Conservation (phyloP, 2,888 invertebrate genomes). For the Malacosoma neustria region DNA sequence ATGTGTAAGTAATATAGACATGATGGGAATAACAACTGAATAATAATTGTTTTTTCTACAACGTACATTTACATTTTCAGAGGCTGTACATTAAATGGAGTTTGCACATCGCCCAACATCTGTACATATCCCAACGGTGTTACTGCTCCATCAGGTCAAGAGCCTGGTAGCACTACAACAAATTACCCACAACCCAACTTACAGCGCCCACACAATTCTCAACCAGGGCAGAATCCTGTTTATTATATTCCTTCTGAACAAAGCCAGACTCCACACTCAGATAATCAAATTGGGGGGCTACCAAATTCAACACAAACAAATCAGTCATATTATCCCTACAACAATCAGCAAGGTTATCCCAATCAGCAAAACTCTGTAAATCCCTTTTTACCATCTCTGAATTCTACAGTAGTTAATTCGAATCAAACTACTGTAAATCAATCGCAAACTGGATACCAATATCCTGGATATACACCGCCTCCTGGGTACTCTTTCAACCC, state of each 20-base stretch:
- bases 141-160: neutral
- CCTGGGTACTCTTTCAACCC: neutral
- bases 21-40: too few relatives aligned
- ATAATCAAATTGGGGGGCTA: slow-evolving; percentile 8
- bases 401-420: too few relatives aligned
- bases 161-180: slow-evolving; percentile 2
- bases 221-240: neutral
- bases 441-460: neutral
- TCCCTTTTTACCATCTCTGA: neutral
- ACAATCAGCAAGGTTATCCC: slow-evolving; percentile 1
- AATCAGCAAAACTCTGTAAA: slow-evolving; percentile 1
- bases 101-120: slow-evolving; percentile 40
- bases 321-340: slow-evolving; percentile 9
- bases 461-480: neutral
- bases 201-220: slow-evolving; percentile 2
- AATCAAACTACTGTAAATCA: slow-evolving; percentile 2
- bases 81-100: slow-evolving; percentile 28
- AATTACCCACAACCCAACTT: slow-evolving; percentile 10
- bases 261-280: slow-evolving; percentile 4
- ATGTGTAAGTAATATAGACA: too few relatives aligned
- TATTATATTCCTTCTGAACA: neutral
- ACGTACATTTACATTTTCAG: too few relatives aligned
- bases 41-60: too few relatives aligned
- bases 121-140: slow-evolving; percentile 27
- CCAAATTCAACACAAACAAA: neutral